Percentiles rank a stretch among this genome's conserved stretches.
Evolutionary conservation across 2,888 invertebrate genomes (phyloP).

Genomic region (Phaonia tiefii): DNA sequence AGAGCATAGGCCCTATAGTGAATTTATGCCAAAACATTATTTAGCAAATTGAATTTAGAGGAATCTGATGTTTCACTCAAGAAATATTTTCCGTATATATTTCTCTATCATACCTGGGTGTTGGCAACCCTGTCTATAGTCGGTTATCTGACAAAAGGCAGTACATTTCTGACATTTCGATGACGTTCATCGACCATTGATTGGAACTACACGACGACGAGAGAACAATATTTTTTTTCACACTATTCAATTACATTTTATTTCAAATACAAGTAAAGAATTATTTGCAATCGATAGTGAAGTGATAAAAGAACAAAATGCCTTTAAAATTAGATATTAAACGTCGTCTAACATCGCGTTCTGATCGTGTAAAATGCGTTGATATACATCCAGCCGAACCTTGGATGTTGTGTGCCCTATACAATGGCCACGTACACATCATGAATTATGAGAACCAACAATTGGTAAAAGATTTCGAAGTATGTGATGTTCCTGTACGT

Average conservation of each 20-base stretch:
- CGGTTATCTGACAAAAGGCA: no score
- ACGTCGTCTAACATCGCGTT: conserved; percentile 97
- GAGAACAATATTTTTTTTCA: conserved; percentile 17
- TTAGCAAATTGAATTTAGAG: no score
- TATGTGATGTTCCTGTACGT: conserved; percentile 97
- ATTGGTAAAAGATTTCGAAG: conserved; percentile 93
- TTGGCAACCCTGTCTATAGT: conserved; percentile 33
- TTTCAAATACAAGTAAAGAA: conserved; percentile 48
- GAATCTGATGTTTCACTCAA: no score
- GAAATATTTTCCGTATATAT: no score
- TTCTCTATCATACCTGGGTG: no score
- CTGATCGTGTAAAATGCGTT: conserved; percentile 98
- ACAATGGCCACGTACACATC: conserved; percentile 99
- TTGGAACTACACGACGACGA: conserved; percentile 39
- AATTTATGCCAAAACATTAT: no score
- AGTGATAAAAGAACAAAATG: conserved; percentile 78
- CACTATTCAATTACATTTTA: conserved; percentile 24
- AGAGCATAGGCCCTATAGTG: no score
- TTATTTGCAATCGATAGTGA: conserved; percentile 14
- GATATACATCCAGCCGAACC: conserved; percentile 99
- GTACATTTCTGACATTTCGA: conserved; percentile 52
- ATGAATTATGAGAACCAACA: conserved; percentile 99
- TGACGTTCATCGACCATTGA: conserved; percentile 60
- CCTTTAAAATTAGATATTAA: conserved; percentile 98
- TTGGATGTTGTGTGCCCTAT: conserved; percentile 98